Percentiles rank a stretch among this genome's conserved stretches.
phyloP scores from a whole-genome alignment of 1,140 invertebrate genomes.

The Pectinophora gossypiella region DNA sequence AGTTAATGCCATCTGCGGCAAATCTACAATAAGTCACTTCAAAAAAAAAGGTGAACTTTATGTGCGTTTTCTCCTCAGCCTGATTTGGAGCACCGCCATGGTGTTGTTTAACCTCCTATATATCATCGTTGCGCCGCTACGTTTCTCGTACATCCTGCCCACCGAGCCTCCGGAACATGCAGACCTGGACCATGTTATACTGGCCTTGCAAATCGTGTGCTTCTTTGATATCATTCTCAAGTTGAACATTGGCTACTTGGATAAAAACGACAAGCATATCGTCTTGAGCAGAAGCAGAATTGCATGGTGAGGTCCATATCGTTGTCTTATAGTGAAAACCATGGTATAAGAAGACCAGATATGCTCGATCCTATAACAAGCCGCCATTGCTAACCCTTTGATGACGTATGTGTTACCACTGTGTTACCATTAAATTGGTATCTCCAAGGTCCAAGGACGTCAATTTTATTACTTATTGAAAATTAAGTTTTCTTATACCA shows the following conservation, averaged over 20 bases:
- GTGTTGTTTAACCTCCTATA: constrained; percentile 18
- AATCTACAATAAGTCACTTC: no score
- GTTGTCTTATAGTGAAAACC: no score
- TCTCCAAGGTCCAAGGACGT: no score
- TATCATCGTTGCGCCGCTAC: constrained; percentile 15
- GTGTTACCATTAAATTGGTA: no score
- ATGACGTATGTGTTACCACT: no score
- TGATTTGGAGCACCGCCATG: constrained; percentile 24
- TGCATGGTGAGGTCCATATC: constrained; percentile 16
- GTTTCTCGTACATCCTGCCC: constrained; percentile 16
- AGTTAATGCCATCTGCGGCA: no score
- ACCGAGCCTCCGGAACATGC: neutral
- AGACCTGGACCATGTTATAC: constrained; percentile 7
- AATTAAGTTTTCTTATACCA: no score
- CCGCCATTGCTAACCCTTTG: no score
- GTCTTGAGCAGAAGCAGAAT: constrained; percentile 15
- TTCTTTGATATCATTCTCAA: constrained; percentile 18
- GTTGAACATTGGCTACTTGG: constrained; percentile 22
- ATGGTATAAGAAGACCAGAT: no score
- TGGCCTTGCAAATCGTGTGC: constrained; percentile 15
- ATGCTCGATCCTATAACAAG: no score
- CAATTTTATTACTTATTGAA: no score
- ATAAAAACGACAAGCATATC: constrained; percentile 8
- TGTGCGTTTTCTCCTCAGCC: constrained; percentile 15
- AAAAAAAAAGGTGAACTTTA: no score